These are phyloP conservation scores for Spea bombifrons DNA, from an alignment of 2,113 vertebrate species.

Conservation along the genomic window DNA sequence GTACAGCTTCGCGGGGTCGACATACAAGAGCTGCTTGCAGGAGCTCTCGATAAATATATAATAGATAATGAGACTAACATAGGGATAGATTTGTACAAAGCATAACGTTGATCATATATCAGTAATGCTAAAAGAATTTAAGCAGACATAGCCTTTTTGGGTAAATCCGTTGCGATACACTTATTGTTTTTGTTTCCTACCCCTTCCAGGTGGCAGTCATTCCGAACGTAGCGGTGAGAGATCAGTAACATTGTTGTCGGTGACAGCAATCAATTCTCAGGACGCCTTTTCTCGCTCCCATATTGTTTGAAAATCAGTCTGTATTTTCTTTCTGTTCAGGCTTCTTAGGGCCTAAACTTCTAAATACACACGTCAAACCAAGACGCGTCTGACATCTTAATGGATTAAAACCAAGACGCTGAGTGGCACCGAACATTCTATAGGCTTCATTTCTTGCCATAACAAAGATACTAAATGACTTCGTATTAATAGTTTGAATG, in stretches of 20 bases:
- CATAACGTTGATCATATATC: too few species aligned
- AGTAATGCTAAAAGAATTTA: too few species aligned
- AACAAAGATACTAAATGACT: neutral
- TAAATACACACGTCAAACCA: neutral
- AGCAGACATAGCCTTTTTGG: too few species aligned
- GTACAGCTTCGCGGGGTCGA: too few species aligned
- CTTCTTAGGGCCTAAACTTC: neutral
- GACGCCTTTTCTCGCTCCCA: neutral
- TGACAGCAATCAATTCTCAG: neutral
- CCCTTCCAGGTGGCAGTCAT: slow-evolving; percentile 26
- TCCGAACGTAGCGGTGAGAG: neutral
- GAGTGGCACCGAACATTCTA: neutral
- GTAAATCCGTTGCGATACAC: too few species aligned
- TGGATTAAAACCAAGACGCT: neutral
- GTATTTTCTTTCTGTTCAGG: neutral
- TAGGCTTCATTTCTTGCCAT: neutral
- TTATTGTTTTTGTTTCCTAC: neutral
- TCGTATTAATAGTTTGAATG: neutral
- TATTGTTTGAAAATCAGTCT: neutral
- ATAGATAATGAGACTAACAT: too few species aligned
- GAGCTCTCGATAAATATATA: too few species aligned
- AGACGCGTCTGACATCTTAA: neutral
- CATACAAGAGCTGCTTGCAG: too few species aligned
- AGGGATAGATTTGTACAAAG: too few species aligned
- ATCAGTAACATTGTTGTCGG: slow-evolving; percentile 23